Base-by-base conservation (phyloP, 2,888 invertebrate species). In the Lamproptera curius region DNA sequence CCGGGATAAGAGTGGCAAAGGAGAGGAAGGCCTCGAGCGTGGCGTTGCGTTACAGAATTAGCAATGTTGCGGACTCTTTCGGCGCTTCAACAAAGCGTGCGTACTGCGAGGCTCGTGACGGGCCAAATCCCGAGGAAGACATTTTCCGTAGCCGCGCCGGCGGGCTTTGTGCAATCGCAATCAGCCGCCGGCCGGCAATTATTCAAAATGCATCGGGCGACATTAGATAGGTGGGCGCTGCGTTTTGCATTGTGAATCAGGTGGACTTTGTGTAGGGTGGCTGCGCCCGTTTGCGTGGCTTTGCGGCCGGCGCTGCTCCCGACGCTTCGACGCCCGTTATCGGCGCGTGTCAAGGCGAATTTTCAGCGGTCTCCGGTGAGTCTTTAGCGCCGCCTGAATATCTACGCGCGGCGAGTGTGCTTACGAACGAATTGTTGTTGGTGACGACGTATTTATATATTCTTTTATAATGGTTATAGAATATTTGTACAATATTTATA, bases 211-310 rank as follows among this genome's bases (percentile, higher is more conserved):
- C 85, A 83, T 81, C 76, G 73, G 71, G 73, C 82, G 77, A 81
- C 85, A 84, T 86, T 86, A 86, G 84, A 85, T 85, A 84, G 81
- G 80, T 78, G 76, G 70, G 70, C 76, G 75, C 78, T 77, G 78
- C 84, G 81, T 85, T 85, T 84, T 84, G 85, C 84, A 85, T 85
- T 86, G 77, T 70, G 86, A 82, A 86, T 84, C 82, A 78, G 80
- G 67, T 69, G 70, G 76, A 80, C 82, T 82, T 80, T 82, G 80
- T 82, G 63, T 55, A 50, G 55, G 62, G 57, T 56, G 60, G 56
- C 78, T 61, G 58, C 79, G 81, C n/a, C n/a, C n/a, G n/a, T n/a
- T n/a, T n/a, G 20, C 20, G 20, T 20, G 20, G 20, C 20, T 6
- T n/a, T n/a, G n/a, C n/a, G 85, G 80, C 68, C 58, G 75, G 70